Conservation (phyloP, 1,140 invertebrate species). For the Saccostrea glomerata region DNA sequence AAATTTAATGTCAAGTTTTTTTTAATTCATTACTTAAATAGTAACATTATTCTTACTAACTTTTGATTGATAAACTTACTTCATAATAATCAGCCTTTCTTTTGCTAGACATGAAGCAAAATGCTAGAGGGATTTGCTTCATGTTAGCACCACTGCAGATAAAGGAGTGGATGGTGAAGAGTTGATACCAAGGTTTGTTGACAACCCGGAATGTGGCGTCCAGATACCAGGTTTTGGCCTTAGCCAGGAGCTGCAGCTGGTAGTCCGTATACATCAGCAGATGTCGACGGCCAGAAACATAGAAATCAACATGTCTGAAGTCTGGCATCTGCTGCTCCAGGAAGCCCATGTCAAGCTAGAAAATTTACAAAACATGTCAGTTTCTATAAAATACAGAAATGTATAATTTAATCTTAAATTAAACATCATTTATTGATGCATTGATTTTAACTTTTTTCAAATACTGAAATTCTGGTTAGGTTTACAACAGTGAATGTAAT, state of each 20-base stretch:
- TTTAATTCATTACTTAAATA: no score
- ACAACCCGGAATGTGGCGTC: conserved; percentile 56
- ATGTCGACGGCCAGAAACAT: conserved; percentile 39
- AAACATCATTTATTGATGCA: no score
- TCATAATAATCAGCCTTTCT: conserved; percentile 22
- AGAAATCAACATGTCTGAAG: neutral
- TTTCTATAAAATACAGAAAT: no score
- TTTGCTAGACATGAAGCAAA: conserved; percentile 45
- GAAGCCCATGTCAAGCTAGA: no score
- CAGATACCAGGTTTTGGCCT: conserved; percentile 52
- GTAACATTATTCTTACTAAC: no score
- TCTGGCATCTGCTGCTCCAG: conserved; percentile 7
- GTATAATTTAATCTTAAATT: no score
- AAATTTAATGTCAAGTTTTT: no score
- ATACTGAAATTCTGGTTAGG: no score
- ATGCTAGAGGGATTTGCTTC: conserved; percentile 56
- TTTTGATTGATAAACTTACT: neutral
- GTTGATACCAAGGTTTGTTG: conserved; percentile 40
- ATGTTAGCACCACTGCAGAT: conserved; percentile 18
- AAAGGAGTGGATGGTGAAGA: conserved; percentile 51
- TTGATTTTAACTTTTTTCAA: no score
- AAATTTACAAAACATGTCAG: no score
- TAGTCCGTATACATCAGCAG: conserved; percentile 8
- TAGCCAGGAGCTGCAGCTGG: conserved; percentile 34
- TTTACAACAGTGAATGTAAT: no score